A percentile compares a stretch with the other conserved stretches of the same genome.
Conservation (phyloP, 2,888 invertebrate genomes). For the Meiosimyza platycephala region DNA sequence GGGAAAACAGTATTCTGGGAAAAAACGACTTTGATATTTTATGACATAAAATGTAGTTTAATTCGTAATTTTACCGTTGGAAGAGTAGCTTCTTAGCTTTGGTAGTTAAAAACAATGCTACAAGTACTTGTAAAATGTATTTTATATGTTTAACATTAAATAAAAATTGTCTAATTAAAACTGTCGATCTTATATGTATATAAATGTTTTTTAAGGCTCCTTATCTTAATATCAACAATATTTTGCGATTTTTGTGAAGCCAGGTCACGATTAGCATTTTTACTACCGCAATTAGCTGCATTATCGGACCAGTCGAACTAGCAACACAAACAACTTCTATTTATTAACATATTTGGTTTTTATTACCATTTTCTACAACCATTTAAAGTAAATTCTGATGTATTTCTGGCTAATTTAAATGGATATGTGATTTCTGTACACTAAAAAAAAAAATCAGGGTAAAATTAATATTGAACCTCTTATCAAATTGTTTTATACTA, state of each 20-base stretch:
- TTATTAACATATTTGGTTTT: constrained; percentile 16
- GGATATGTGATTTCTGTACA: background rate
- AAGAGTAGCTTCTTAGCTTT: no score
- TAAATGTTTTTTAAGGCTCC: background rate
- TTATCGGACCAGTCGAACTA: constrained; percentile 42
- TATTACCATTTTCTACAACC: constrained; percentile 8
- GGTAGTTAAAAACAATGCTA: no score
- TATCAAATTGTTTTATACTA: no score
- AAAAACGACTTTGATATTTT: no score
- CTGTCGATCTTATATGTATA: background rate
- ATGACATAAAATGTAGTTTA: no score
- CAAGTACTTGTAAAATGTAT: no score
- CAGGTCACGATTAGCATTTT: constrained; percentile 27
- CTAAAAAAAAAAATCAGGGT: no score
- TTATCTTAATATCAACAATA: background rate
- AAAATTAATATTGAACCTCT: no score
- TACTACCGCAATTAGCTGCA: constrained; percentile 43
- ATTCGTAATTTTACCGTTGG: no score
- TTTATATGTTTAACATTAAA: no score
- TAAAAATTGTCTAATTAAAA: no score
- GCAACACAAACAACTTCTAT: constrained; percentile 42
- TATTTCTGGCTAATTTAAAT: background rate
- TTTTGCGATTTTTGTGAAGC: background rate
- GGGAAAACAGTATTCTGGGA: background rate
- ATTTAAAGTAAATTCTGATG: background rate